These are phyloP conservation scores for Cerastoderma edule DNA, from an alignment of 2,888 invertebrate genomes.

Conservation along the genomic window DNA sequence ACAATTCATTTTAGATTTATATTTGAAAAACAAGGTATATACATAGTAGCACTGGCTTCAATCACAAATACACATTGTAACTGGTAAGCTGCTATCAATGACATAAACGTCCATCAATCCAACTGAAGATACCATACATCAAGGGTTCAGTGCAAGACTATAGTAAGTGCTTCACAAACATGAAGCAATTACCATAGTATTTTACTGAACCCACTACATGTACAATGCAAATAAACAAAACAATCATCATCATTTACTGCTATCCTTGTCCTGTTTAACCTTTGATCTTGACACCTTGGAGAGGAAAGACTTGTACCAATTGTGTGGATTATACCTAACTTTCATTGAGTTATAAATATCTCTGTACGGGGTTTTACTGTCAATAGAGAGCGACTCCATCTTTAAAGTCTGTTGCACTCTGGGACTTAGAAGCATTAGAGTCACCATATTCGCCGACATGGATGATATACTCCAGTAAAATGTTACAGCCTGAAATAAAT, in stretches of 20 bases:
- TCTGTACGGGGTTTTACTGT: slow-evolving; percentile 8
- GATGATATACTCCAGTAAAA: slow-evolving; percentile 19
- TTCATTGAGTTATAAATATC: slow-evolving; percentile 5
- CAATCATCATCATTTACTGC: background rate
- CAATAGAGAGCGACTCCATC: background rate
- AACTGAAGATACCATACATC: too few relatives aligned
- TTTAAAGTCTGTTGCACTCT: background rate
- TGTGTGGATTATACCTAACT: slow-evolving; percentile 10
- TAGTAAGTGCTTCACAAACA: too few relatives aligned
- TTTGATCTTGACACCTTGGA: background rate
- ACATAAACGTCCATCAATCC: too few relatives aligned
- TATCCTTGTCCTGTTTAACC: background rate
- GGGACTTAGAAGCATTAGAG: background rate
- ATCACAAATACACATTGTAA: too few relatives aligned
- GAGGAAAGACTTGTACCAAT: background rate
- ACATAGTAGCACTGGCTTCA: too few relatives aligned
- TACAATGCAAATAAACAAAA: too few relatives aligned
- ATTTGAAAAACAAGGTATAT: too few relatives aligned
- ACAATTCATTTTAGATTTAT: too few relatives aligned
- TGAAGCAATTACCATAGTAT: too few relatives aligned
- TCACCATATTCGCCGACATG: background rate
- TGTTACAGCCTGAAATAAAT: slow-evolving; percentile 15
- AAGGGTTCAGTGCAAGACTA: too few relatives aligned
- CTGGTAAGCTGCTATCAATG: too few relatives aligned
- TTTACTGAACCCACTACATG: too few relatives aligned